Evolutionary conservation across 2,797 vertebrate species (phyloP), one percentile per base, ranked within the genome.

Genomic region (Melanotaenia parkinsoni): DNA sequence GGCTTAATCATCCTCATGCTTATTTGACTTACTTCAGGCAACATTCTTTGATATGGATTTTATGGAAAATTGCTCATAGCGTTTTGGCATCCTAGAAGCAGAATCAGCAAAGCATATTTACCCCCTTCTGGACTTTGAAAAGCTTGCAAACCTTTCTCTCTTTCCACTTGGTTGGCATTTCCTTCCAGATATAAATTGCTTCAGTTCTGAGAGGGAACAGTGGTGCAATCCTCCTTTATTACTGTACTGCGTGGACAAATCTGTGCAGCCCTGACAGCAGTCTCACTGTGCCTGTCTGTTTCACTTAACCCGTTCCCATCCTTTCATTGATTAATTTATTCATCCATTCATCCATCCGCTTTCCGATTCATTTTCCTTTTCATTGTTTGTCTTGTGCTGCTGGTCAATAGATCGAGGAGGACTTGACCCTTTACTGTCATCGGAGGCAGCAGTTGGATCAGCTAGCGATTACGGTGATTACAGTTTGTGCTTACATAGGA

Each of bases 381-480:
- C 35, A 40, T 66, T 70, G 38, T 66, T 53, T 68, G 28, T 30
- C 63, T 45, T 6, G n/a, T 54, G 54, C 73, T 26, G 30, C 40
- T 64, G 82, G 85, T 86, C 84, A 84, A 22, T 51, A 38, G 73
- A 72, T 68, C 33, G 54, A 60, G 50, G 72, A 74, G 73, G 64
- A 59, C 78, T 71, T 47, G 51, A 74, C 77, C 73, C 33, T 71
- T 83, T 57, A 35, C 73, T 77, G 80, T 79, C 86, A 72, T 85
- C 80, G 73, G 80, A 84, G 81, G 85, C 90, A 88, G 86, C 78
- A 74, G 84, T 45, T 38, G 90, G 88, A 91, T 92, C 90, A 92
- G 83, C 75, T 35, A 30, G 89, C 74, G 90, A 93, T 94, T 93
- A 92, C 59, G 86, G 90, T 83, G 88, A 90, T 91, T 91, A 90